Conservation (phyloP, 2,113 vertebrate genomes). For the Leptocoma aspasia region DNA sequence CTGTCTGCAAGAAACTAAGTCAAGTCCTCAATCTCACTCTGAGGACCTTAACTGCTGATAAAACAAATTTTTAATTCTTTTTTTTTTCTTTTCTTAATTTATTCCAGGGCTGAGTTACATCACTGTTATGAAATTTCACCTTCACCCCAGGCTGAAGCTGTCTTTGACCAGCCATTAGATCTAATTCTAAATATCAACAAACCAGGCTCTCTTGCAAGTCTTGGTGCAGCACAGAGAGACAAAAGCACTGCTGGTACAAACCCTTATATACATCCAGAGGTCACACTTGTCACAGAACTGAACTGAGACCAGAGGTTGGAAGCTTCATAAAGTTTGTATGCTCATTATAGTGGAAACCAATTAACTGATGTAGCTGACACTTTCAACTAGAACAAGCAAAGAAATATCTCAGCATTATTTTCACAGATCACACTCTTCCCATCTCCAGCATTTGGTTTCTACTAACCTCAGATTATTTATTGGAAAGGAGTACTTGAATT, state of each 20-base stretch:
- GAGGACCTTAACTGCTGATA: neutral
- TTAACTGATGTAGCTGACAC: neutral
- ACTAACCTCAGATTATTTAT: neutral
- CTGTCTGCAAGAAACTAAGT: neutral
- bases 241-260: neutral
- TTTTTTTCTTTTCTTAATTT: neutral
- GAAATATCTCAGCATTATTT: neutral
- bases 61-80: neutral
- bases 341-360: neutral
- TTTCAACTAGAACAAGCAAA: neutral
- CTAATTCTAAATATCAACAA: neutral
- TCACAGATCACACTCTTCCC: neutral
- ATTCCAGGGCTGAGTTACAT: neutral
- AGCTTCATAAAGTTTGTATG: neutral
- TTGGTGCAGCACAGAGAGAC: neutral
- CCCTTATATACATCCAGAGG: neutral
- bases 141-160: neutral
- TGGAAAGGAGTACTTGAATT: neutral
- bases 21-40: neutral
- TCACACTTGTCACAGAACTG: neutral
- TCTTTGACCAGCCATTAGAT: neutral
- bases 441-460: neutral
- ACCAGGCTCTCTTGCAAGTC: neutral
- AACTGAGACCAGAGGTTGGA: neutral
- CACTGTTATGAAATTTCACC: neutral